Evolutionary conservation across 2,888 invertebrate genomes (phyloP).

Genomic region (Octodonta nipae): DNA sequence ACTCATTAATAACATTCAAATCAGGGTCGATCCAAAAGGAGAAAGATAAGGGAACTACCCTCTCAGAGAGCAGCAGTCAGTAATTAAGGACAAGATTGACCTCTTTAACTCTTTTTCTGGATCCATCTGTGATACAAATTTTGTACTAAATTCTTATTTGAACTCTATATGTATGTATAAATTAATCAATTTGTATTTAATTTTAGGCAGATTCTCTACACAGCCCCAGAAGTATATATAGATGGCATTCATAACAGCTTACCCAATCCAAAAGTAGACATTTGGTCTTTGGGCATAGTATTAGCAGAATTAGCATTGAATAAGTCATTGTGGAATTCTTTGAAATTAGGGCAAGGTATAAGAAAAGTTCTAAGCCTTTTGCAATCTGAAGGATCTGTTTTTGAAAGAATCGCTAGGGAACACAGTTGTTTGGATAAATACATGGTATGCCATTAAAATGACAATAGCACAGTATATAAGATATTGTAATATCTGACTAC

Average conservation of each 20-base stretch:
- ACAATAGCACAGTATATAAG: neutral
- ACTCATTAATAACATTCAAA: too few species aligned
- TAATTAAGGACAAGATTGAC: too few species aligned
- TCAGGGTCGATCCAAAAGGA: too few species aligned
- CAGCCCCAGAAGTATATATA: conserved; percentile 69
- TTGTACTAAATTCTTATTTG: too few species aligned
- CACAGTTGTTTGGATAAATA: conserved; percentile 55
- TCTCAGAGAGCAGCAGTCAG: too few species aligned
- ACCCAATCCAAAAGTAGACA: conserved; percentile 64
- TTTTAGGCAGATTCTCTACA: conserved; percentile 59
- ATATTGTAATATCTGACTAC: too few species aligned
- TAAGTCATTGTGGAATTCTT: conserved; percentile 54
- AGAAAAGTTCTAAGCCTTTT: conserved; percentile 61
- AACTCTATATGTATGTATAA: too few species aligned
- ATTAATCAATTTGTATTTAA: too few species aligned
- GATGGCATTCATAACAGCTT: conserved; percentile 38
- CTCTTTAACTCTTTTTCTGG: too few species aligned
- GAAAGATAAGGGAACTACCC: too few species aligned
- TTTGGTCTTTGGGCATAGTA: conserved; percentile 91
- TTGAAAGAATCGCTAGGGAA: conserved; percentile 65
- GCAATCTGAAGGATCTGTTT: conserved; percentile 44
- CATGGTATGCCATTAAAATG: conserved; percentile 36
- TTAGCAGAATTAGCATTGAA: conserved; percentile 65
- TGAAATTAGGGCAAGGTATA: conserved; percentile 61
- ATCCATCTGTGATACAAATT: too few species aligned